Conservation (phyloP, 2,888 invertebrate species). For the Schizaphis graminum region DNA sequence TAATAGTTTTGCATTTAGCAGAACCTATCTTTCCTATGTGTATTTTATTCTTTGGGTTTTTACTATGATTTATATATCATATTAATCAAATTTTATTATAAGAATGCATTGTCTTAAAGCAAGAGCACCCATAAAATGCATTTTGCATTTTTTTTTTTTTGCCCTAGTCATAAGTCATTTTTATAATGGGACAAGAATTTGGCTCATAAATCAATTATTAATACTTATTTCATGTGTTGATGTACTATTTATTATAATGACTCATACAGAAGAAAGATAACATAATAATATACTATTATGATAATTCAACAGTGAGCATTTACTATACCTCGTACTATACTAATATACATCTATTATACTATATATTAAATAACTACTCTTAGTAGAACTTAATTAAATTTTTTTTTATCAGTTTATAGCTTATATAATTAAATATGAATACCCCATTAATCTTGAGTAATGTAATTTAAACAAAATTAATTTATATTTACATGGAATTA, state of each 20-base stretch:
- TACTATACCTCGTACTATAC: no score
- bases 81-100: background rate
- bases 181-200: background rate
- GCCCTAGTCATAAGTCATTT: background rate
- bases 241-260: background rate
- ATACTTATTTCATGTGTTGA: background rate
- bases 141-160: no score
- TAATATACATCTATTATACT: no score
- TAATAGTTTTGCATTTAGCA: background rate
- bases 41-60: background rate
- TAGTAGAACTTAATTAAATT: background rate
- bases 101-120: background rate
- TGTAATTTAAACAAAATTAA: background rate
- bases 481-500: background rate
- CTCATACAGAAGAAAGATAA: no score
- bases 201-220: background rate
- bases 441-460: background rate
- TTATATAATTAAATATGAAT: background rate
- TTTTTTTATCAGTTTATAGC: background rate
- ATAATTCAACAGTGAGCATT: background rate
- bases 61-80: background rate
- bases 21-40: background rate
- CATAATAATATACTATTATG: background rate
- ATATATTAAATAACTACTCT: conserved; percentile 8
- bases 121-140: background rate